phyloP scores from a whole-genome alignment of 2,797 vertebrate genomes.

The Chelon labrosus region DNA sequence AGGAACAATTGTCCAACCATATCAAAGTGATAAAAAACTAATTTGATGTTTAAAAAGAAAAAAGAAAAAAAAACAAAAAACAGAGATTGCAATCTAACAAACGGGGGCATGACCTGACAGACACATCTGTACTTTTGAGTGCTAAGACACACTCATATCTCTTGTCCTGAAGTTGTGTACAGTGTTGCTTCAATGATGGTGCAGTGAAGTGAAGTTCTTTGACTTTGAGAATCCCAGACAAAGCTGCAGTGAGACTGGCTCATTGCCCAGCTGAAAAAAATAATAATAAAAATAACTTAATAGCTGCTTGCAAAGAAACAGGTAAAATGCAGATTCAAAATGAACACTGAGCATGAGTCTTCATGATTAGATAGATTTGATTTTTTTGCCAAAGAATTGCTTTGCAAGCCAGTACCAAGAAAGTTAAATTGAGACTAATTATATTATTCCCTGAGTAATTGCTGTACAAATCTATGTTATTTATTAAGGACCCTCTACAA shows the following conservation, averaged over 20 bases:
- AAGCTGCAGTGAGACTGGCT: conserved; percentile 64
- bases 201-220: conserved; percentile 80
- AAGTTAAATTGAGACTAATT: conserved; percentile 78
- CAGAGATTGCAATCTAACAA: conserved; percentile 42
- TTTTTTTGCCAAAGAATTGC: conserved; percentile 84
- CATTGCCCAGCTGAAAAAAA: conserved; percentile 55
- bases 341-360: conserved; percentile 70
- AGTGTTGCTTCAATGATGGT: conserved; percentile 80
- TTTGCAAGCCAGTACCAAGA: conserved; percentile 82
- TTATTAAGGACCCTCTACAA: conserved; percentile 80
- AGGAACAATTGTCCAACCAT: conserved; percentile 77
- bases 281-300: neutral
- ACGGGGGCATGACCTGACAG: conserved; percentile 61
- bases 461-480: conserved; percentile 82
- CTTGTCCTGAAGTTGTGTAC: conserved; percentile 81
- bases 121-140: conserved; percentile 66
- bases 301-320: conserved; percentile 75
- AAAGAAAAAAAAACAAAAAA: conserved; percentile 34
- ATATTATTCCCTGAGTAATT: conserved; percentile 78
- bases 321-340: conserved; percentile 61
- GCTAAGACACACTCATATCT: conserved; percentile 65
- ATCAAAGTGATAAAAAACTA: conserved; percentile 60
- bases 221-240: conserved; percentile 77
- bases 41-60: conserved; percentile 50
- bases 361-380: conserved; percentile 78